These are phyloP conservation scores for Meriones psammophilus DNA, from an alignment of 2,797 vertebrate genomes.

Conservation along the genomic window DNA sequence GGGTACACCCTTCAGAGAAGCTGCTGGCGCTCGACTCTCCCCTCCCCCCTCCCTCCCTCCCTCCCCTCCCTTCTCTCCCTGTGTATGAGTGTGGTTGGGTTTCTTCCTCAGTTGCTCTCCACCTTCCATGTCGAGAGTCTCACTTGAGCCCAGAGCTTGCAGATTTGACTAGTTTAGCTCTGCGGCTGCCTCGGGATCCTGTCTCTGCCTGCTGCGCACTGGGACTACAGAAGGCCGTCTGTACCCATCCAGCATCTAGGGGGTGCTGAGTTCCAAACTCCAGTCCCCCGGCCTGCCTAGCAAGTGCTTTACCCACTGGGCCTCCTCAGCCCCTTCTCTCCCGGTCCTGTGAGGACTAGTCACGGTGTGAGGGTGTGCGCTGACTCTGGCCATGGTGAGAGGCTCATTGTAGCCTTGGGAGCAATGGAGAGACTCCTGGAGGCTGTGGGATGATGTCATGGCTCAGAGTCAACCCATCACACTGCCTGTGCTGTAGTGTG, in stretches of 20 bases:
- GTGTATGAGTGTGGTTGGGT: not conserved
- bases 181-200: not conserved
- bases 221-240: not conserved
- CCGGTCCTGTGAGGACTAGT: not conserved
- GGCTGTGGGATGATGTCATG: not conserved
- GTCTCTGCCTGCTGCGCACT: too few species aligned
- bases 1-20: not conserved
- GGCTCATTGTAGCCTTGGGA: not conserved
- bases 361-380: not conserved
- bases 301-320: not conserved
- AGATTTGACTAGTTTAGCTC: not conserved
- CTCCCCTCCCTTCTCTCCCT: not conserved
- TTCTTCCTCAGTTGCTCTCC: not conserved
- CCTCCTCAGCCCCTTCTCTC: not conserved
- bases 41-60: rapidly evolving
- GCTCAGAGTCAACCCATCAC: not conserved
- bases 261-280: not conserved
- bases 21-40: not conserved
- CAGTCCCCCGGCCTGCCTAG: not conserved
- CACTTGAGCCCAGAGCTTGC: too few species aligned
- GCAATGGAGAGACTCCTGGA: not conserved
- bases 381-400: not conserved
- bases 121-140: not conserved
- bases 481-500: not conserved
- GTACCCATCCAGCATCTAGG: too few species aligned